Evolutionary conservation across 2,888 invertebrate species (phyloP), one percentile per base, ranked within the genome.

Genomic region (Orthonevra nobilis): DNA sequence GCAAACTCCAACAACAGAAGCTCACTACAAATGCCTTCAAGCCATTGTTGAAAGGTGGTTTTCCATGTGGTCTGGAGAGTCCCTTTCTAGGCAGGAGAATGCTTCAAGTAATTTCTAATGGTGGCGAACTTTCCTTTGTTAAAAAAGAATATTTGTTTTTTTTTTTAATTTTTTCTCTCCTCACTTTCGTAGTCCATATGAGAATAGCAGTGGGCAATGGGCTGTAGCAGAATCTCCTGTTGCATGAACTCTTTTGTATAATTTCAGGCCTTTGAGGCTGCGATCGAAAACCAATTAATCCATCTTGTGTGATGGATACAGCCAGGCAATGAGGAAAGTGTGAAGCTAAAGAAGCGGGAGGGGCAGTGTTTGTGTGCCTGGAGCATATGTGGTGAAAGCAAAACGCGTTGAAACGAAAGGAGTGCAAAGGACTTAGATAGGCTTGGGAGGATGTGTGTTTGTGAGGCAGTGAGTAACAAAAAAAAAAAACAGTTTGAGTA

Each of bases 181-280:
- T 44, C n/a, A 20, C 10, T 3, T 38, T 12, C 15, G 34, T 12
- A 20, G 10, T 3, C 9, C n/a, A n/a, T n/a, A n/a, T n/a, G n/a
- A n/a, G n/a, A n/a, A n/a, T n/a, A n/a, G n/a, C n/a, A n/a, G n/a
- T n/a, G n/a, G n/a, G n/a, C n/a, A n/a, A n/a, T n/a, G n/a, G n/a
- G n/a, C n/a, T n/a, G n/a, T n/a, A 32, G 9, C 6, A 28, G 12
- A 52, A 42, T 28, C 44, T 38, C 38, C 46, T 54, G 32, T 74
- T 61, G 40, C 44, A 74, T 61, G 38, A 60, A 60, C 2, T 58
- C 61, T 74, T 68, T 68, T 74, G 68, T 56, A 40, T 40, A 56
- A 42, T 56, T 19, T 56, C 20, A 20, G 28, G 40, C 40, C 40
- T 56, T 56, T 56, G 56, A 56, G 40, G 30, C 40, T 56, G 40